Evolutionary conservation across 2,113 vertebrate genomes (phyloP).

Genomic region (Spea bombifrons): DNA sequence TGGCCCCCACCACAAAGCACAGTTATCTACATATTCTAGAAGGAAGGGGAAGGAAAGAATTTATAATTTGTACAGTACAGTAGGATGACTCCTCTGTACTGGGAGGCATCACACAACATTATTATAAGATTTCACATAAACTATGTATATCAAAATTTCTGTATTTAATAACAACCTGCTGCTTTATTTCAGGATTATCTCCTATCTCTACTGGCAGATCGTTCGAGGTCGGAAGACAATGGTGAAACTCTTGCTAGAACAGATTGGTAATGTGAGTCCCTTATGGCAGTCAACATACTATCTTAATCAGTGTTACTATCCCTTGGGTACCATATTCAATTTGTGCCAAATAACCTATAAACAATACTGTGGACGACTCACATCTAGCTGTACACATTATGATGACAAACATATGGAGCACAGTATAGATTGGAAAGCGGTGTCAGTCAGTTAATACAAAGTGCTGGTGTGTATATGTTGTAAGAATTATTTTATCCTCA

Average conservation of each 20-base stretch:
- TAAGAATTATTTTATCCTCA: background rate
- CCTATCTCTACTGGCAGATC: slow-evolving; percentile 85
- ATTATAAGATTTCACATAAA: too few species aligned
- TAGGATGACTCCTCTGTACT: too few species aligned
- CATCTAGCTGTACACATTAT: too few species aligned
- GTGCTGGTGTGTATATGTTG: background rate
- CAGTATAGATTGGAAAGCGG: too few species aligned
- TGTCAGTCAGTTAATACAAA: background rate
- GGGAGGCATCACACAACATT: background rate
- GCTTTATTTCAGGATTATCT: slow-evolving; percentile 69
- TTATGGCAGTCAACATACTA: too few species aligned
- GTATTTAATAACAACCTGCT: background rate
- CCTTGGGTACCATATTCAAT: too few species aligned
- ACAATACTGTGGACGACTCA: background rate
- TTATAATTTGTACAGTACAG: too few species aligned
- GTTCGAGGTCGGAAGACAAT: slow-evolving; percentile 76
- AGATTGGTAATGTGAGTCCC: slow-evolving; percentile 83
- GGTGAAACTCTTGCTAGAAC: slow-evolving; percentile 67
- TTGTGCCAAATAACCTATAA: background rate
- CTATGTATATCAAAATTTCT: background rate
- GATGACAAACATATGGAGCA: background rate
- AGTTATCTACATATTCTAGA: too few species aligned
- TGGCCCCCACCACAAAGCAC: too few species aligned
- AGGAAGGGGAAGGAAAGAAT: too few species aligned
- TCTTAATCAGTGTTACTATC: too few species aligned